A percentile compares a stretch with the other conserved stretches of the same genome.
Evolutionary conservation across 2,797 vertebrate species (phyloP).

Genomic region (Enteromius mattozi): DNA sequence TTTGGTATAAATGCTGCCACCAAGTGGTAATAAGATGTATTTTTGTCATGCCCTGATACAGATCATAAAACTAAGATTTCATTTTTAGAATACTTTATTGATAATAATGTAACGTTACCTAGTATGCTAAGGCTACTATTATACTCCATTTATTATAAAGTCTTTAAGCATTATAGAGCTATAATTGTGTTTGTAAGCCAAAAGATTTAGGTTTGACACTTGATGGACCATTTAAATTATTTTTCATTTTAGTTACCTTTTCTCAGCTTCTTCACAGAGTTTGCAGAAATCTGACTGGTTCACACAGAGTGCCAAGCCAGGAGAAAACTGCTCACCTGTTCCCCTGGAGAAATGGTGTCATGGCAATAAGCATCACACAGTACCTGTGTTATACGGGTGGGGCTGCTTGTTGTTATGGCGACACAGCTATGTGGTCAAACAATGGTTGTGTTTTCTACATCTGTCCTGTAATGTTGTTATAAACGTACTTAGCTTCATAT

Average conservation of each 20-base stretch:
- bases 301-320: background rate
- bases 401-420: constrained; percentile 63
- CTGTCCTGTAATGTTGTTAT: constrained; percentile 3
- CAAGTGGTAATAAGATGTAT: background rate
- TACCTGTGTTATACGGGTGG: constrained; percentile 51
- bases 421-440: constrained; percentile 42
- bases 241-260: background rate
- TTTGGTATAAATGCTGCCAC: background rate
- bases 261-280: background rate
- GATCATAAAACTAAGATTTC: background rate
- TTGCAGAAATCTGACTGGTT: constrained; percentile 3
- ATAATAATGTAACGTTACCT: background rate
- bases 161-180: background rate
- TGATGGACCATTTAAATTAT: background rate
- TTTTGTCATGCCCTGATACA: background rate
- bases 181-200: background rate
- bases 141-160: background rate
- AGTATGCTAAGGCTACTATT: background rate
- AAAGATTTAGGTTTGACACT: background rate
- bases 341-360: constrained; percentile 66
- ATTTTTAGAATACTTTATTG: background rate
- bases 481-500: background rate
- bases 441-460: background rate
- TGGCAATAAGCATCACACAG: constrained; percentile 74
- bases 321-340: constrained; percentile 58